phyloP scores from a whole-genome alignment of 2,888 invertebrate genomes.

The Cyclophora punctaria region DNA sequence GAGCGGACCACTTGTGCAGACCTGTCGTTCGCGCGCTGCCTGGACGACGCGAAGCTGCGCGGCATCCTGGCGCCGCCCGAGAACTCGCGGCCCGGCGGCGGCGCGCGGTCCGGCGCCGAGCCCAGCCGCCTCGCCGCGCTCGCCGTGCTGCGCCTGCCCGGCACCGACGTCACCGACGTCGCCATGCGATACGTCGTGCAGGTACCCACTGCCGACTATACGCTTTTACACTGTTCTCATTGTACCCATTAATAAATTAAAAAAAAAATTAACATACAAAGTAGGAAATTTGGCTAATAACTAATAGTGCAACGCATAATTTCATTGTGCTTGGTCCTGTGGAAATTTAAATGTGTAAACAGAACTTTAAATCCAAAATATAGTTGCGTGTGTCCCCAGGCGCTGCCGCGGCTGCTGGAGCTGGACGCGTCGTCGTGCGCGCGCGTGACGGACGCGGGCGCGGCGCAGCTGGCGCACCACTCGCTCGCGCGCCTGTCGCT shows the following conservation, averaged over 20 bases:
- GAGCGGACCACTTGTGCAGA: conserved; percentile 60
- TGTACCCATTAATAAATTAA: too few relatives aligned
- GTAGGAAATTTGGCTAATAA: too few relatives aligned
- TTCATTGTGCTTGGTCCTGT: too few relatives aligned
- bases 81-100: conserved; percentile 83
- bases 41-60: conserved; percentile 88
- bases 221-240: too few relatives aligned
- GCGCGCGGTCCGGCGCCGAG: conserved; percentile 55
- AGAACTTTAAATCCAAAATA: not conserved
- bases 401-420: conserved; percentile 82
- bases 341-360: not conserved
- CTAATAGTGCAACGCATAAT: too few relatives aligned
- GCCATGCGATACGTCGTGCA: conserved; percentile 76
- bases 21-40: conserved; percentile 88
- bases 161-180: conserved; percentile 94
- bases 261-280: too few relatives aligned
- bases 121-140: conserved; percentile 80
- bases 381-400: conserved; percentile 59
- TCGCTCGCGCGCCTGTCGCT: conserved; percentile 84
- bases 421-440: conserved; percentile 91
- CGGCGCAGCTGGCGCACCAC: conserved; percentile 88
- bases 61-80: conserved; percentile 91
- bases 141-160: conserved; percentile 84
- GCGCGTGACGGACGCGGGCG: conserved; percentile 91
- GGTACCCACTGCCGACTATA: conserved; percentile 24